phyloP scores from a whole-genome alignment of 2,797 vertebrate species.

The Tangara arthus region DNA sequence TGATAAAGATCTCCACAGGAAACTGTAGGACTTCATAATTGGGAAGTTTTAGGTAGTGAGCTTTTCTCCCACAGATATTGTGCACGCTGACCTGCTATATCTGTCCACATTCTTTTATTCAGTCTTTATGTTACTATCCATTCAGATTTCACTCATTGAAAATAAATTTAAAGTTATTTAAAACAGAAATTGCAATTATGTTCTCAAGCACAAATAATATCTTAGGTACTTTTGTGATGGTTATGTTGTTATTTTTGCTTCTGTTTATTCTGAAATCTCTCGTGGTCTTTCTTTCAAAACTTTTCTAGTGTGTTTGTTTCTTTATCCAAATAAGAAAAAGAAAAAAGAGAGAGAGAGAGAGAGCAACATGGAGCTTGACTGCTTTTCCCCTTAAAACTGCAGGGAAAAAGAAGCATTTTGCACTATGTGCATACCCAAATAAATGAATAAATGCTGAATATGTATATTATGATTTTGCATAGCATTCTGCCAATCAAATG shows the following conservation, averaged over 20 bases:
- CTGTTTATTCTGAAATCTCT: not conserved
- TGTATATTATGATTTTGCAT: not conserved
- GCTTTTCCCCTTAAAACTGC: not conserved
- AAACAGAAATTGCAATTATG: not conserved
- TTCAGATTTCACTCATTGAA: not conserved
- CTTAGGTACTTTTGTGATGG: not conserved
- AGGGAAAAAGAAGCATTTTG: not conserved
- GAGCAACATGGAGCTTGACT: not conserved
- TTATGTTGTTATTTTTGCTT: not conserved
- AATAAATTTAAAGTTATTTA: not conserved
- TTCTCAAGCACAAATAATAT: not conserved
- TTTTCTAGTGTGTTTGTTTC: not conserved
- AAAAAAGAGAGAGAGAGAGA: rapidly evolving
- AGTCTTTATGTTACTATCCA: not conserved
- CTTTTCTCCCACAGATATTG: not conserved
- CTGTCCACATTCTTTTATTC: not conserved
- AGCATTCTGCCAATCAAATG: not conserved
- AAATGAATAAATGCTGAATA: not conserved
- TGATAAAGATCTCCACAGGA: constrained; percentile 48
- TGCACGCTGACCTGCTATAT: not conserved
- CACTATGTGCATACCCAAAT: not conserved
- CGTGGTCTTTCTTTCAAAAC: not conserved
- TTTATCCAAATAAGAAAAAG: not conserved
- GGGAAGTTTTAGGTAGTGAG: not conserved
- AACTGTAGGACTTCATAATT: not conserved